These are phyloP conservation scores for Hydroisotoma schaefferi DNA, from an alignment of 2,888 invertebrate species.

Conservation along the genomic window DNA sequence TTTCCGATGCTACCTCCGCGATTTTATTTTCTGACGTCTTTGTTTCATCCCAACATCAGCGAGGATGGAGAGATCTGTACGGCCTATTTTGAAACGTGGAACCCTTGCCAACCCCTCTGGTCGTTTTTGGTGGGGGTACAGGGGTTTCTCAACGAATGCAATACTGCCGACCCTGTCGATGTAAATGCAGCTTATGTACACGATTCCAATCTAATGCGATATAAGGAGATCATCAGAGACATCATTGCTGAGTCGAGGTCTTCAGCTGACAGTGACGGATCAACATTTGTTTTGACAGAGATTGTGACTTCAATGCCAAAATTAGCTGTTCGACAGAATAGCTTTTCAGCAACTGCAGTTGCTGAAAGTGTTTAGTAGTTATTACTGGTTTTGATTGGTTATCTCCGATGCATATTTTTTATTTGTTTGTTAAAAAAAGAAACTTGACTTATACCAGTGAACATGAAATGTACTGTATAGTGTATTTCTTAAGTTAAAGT, in stretches of 20 bases:
- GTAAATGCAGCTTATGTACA: background rate
- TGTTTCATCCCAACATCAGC: slow-evolving; percentile 2
- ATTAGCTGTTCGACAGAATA: too few relatives aligned
- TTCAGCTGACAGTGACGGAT: too few relatives aligned
- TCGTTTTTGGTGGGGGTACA: background rate
- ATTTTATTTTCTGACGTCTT: background rate
- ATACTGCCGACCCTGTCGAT: slow-evolving; percentile 1
- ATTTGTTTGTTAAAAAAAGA: too few relatives aligned
- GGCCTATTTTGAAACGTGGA: background rate
- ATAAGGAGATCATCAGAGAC: background rate
- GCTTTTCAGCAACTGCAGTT: too few relatives aligned
- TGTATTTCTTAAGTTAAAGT: too few relatives aligned
- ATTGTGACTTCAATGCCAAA: too few relatives aligned
- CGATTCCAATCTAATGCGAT: background rate
- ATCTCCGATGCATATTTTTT: too few relatives aligned
- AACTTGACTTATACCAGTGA: too few relatives aligned
- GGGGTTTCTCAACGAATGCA: background rate
- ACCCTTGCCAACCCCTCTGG: background rate
- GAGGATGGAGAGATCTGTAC: background rate
- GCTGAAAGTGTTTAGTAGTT: too few relatives aligned
- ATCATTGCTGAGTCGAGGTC: background rate
- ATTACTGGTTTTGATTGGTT: too few relatives aligned
- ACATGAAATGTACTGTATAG: too few relatives aligned
- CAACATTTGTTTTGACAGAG: too few relatives aligned
- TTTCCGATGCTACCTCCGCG: background rate